Conservation (phyloP, 2,113 vertebrate species). For the Nesoenas mayeri region DNA sequence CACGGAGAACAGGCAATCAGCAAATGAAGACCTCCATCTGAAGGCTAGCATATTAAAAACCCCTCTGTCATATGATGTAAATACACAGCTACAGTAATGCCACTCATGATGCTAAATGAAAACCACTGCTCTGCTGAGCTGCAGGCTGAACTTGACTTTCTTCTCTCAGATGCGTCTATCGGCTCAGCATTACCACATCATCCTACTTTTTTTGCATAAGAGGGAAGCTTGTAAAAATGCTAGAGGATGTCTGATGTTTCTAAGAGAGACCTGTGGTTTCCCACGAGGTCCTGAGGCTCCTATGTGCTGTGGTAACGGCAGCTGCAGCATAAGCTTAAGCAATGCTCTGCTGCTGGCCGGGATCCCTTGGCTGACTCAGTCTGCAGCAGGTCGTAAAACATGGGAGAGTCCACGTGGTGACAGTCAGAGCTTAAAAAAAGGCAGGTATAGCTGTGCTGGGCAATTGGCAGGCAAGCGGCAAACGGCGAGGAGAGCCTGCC, state of each 20-base stretch:
- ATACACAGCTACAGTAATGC: not conserved
- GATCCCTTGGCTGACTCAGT: not conserved
- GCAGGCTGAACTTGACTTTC: slow-evolving; percentile 15
- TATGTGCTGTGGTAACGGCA: not conserved
- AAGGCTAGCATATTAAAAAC: not conserved
- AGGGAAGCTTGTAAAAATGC: not conserved
- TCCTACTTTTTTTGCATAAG: not conserved
- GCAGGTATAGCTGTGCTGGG: not conserved
- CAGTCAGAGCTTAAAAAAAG: not conserved
- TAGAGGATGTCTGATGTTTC: not conserved
- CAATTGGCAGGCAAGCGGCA: not conserved
- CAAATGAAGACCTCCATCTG: not conserved
- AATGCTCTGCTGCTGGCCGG: not conserved
- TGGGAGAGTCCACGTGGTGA: not conserved
- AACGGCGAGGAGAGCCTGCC: not conserved
- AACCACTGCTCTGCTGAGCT: not conserved
- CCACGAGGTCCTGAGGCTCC: not conserved
- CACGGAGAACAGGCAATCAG: not conserved
- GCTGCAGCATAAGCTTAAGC: not conserved
- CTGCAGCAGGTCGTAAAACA: not conserved
- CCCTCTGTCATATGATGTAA: not conserved
- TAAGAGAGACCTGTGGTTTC: not conserved
- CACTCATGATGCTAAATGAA: not conserved
- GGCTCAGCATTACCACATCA: not conserved
- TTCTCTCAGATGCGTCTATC: not conserved